phyloP scores from a whole-genome alignment of 2,888 invertebrate species.

The Parapristionchus giblindavisi region DNA sequence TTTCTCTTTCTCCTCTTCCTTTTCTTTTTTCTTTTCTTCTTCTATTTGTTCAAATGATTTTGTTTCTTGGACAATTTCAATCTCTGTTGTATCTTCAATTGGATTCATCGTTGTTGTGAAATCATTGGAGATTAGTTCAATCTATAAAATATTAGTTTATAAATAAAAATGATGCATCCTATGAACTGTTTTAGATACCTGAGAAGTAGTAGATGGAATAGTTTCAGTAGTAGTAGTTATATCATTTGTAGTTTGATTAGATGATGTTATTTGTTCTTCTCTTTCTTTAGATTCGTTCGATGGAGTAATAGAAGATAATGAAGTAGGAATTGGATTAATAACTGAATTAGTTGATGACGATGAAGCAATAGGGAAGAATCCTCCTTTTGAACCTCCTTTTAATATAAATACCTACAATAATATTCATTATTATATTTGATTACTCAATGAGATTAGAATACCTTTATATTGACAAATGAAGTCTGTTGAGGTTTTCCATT shows the following conservation, averaged over 20 bases:
- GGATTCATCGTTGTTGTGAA: slow-evolving; percentile 19
- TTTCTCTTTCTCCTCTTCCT: neutral
- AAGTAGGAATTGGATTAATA: slow-evolving; percentile 19
- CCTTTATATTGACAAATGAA: slow-evolving; percentile 49
- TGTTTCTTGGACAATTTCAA: neutral
- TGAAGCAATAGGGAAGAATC: slow-evolving; percentile 33
- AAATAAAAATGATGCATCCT: no score
- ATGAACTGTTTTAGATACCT: no score
- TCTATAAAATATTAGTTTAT: neutral
- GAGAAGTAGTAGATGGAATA: no score
- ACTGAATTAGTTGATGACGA: slow-evolving; percentile 8
- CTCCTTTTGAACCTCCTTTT: slow-evolving; percentile 7
- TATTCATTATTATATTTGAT: neutral
- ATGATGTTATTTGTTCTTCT: neutral
- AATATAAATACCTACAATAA: slow-evolving; percentile 25
- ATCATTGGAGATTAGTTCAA: slow-evolving; percentile 11
- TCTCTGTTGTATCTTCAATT: neutral
- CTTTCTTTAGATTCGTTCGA: neutral
- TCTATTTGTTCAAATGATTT: neutral
- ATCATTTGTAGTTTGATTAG: no score
- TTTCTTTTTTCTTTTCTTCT: neutral
- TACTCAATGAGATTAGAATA: neutral
- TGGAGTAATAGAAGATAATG: slow-evolving; percentile 9
- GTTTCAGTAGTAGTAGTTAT: no score
- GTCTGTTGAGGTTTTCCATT: slow-evolving; percentile 47